Base-by-base conservation (phyloP, 2,113 vertebrate species). In the Macaca nemestrina region DNA sequence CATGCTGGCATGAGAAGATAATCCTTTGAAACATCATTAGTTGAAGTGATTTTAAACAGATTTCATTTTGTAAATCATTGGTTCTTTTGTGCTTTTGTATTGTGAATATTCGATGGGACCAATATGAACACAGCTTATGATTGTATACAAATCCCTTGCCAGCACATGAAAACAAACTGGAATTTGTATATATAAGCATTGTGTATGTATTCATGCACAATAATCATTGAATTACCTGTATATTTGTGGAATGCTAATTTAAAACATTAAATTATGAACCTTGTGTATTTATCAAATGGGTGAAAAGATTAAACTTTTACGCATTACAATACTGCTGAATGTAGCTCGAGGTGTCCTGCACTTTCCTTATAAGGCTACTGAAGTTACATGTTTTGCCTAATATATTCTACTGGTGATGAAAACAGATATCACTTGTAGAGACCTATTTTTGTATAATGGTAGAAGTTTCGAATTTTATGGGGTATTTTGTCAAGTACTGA, bases 231-330 rank as follows among this genome's bases (percentile, higher is more conserved):
- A 98, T 98, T 98, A 98, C 98, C 70, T 99, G 99, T 99, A 99
- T 99, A 99, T 99, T 99, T 99, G 99, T 99, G 99, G 99, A 99
- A 99, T 99, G 99, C 99, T 99, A 99, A 99, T 99, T 99, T 99
- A 99, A 99, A 98, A 98, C 98, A 99, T 99, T 99, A 99, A 99
- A 99, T 99, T 99, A 99, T 99, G 99, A 94, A 93, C 92, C 79
- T 99, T 97, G 98, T 98, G 98, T 99, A 99, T 99, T 99, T 99
- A 99, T 99, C 98, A 98, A 98, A 98, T 98, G 99, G 99, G 98
- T 99, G 98, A 93, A 55, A 98, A 98, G 97, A 99, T 98, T 97
- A 98, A 98, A 98, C 81, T 98, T 98, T 94, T 94, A 52, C 87
- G 76, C 97, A 97, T 98, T 98, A 92, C 86, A 90, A 88, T 98